A percentile compares a stretch with the other conserved stretches of the same genome.
Evolutionary conservation across 2,113 vertebrate genomes (phyloP).

Genomic region (Myodes glareolus): DNA sequence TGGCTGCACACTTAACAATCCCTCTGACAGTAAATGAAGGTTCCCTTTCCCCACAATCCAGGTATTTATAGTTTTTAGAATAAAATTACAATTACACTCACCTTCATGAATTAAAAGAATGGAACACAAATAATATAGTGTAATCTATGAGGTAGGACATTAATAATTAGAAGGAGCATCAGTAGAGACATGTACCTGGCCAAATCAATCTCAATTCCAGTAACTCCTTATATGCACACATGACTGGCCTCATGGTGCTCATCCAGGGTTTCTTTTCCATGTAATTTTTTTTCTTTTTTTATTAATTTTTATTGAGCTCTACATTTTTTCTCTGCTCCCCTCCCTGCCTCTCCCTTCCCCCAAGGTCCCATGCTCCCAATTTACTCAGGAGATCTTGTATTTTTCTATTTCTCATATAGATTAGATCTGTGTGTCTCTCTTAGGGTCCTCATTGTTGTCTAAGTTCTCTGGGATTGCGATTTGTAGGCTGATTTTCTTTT

Average conservation of each 20-base stretch:
- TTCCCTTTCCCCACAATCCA: neutral
- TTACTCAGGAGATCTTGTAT: too few relatives aligned
- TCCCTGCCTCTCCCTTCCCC: too few relatives aligned
- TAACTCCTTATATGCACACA: neutral
- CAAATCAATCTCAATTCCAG: neutral
- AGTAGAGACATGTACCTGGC: neutral
- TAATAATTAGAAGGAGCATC: neutral
- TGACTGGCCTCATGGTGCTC: neutral
- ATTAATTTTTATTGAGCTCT: too few relatives aligned
- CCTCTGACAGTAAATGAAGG: neutral
- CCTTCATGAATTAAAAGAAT: neutral
- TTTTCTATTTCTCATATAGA: too few relatives aligned
- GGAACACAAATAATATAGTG: neutral
- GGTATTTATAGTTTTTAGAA: neutral
- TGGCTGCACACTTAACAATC: neutral
- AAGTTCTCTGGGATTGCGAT: too few relatives aligned
- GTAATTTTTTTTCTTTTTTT: too few relatives aligned
- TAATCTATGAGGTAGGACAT: neutral
- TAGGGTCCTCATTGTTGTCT: too few relatives aligned
- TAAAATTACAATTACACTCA: neutral
- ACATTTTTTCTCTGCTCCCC: too few relatives aligned
- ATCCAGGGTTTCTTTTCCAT: neutral
- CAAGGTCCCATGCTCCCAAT: too few relatives aligned
- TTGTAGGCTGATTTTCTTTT: too few relatives aligned
- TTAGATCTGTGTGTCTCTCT: too few relatives aligned